Evolutionary conservation across 2,888 invertebrate genomes (phyloP), one percentile per base, ranked within the genome.

Genomic region (Nomada flava): DNA sequence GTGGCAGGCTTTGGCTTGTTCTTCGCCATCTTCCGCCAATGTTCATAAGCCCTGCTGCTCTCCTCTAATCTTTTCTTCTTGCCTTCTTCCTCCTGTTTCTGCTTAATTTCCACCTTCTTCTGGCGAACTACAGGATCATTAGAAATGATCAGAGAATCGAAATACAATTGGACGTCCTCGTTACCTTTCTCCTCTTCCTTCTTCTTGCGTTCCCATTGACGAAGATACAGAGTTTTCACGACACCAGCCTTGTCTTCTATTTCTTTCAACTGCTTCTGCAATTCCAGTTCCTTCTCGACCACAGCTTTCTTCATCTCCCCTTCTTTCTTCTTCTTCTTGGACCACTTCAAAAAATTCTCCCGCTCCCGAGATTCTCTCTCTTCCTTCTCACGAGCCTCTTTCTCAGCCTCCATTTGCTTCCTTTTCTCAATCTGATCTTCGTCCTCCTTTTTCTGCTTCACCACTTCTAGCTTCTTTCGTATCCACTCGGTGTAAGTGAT

Each of bases 21-120:
- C 93, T 95, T 96, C 83, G 96, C 95, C 57, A 94, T 95, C 75
- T 95, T 94, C 79, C 95, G 92, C 96, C 96, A 96, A 85, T 95
- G 95, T 52, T 95, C 94, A 89, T 95, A 96, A 0, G 96, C 96
- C 62, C 94, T 95, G 84, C 95, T 94, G 78, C 95, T 96, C 70
- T 95, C 94, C 53, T 94, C 93, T 1, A 95, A 92, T 47, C 95
- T 94, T 26, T 94, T 94, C 86, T 95, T 85, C 36, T 88, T 94
- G 53, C 95, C 95, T 5, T 95, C 95, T 44, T 95, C 95, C 0
- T 94, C 94, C 10, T 92, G 90, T 55, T 95, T 94, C 15, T 95
- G 94, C 4, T 94, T 94, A 18, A 93, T 91, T n/a, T 94, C 94
- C 82, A 95, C 94, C 65, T 94, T 94, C 36, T 93, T 94, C 9